Conservation (phyloP, 2,113 vertebrate species). For the Ginglymostoma cirratum region DNA sequence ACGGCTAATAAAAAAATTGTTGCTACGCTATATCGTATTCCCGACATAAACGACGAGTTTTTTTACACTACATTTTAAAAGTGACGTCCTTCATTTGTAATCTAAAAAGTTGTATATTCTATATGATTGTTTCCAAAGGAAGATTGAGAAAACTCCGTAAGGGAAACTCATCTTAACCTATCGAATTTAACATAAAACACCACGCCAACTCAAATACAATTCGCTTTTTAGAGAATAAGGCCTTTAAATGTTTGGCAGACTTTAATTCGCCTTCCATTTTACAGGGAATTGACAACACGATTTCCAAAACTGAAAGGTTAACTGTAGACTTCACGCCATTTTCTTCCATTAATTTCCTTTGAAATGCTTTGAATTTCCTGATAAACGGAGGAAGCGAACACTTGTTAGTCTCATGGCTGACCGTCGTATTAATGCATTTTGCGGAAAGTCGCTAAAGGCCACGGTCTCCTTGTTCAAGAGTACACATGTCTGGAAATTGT, state of each 20-base stretch:
- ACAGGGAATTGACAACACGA: not conserved
- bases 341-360: not conserved
- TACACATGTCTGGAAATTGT: conserved; percentile 13
- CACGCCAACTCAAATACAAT: not conserved
- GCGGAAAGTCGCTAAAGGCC: not conserved
- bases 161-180: too few relatives aligned
- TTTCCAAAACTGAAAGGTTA: not conserved
- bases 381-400: not conserved
- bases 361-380: conserved; percentile 17
- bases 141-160: not conserved
- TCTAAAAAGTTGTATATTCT: not conserved
- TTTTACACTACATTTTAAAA: not conserved
- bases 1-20: too few relatives aligned
- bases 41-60: not conserved
- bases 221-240: not conserved
- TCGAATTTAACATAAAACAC: not conserved
- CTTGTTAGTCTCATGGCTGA: not conserved
- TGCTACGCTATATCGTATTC: not conserved
- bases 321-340: not conserved
- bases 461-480: conserved; percentile 29
- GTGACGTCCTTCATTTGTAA: not conserved
- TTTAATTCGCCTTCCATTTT: not conserved
- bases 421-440: not conserved
- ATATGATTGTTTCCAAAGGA: not conserved
- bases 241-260: too few relatives aligned